These are phyloP conservation scores for Volucella bombylans DNA, from an alignment of 2,888 invertebrate species.

Conservation along the genomic window DNA sequence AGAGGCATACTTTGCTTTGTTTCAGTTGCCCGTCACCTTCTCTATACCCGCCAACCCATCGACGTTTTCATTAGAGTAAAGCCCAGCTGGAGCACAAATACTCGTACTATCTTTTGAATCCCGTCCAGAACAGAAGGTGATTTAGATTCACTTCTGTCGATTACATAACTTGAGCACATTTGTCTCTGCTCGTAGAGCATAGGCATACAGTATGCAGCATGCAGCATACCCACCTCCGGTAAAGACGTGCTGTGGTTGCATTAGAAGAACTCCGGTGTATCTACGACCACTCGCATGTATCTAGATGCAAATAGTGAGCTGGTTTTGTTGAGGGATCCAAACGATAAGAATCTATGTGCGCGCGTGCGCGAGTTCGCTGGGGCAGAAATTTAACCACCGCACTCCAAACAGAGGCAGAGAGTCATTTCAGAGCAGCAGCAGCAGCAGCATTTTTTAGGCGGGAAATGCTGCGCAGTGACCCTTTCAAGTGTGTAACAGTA, in stretches of 20 bases:
- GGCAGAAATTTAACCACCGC: constrained; percentile 51
- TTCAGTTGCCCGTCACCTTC: neutral
- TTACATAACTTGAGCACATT: constrained; percentile 68
- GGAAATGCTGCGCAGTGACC: constrained; percentile 62
- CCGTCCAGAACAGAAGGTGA: constrained; percentile 67
- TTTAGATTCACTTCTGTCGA: constrained; percentile 72
- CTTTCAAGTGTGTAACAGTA: constrained; percentile 64
- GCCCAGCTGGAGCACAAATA: constrained; percentile 18
- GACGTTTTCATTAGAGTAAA: constrained; percentile 59
- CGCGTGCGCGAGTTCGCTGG: constrained; percentile 36
- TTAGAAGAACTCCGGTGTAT: constrained; percentile 46
- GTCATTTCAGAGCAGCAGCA: constrained; percentile 8
- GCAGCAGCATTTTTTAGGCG: neutral
- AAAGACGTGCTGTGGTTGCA: constrained; percentile 66
- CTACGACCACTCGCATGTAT: constrained; percentile 6
- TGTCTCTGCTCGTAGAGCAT: constrained; percentile 51
- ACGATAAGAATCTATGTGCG: constrained; percentile 62
- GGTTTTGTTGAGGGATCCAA: constrained; percentile 32
- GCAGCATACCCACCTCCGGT: constrained; percentile 19
- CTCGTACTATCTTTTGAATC: constrained; percentile 40
- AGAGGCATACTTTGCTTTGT: neutral
- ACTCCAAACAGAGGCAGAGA: constrained; percentile 15
- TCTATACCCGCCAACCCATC: neutral
- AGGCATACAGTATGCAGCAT: neutral
- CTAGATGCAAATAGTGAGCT: constrained; percentile 47